Evolutionary conservation across 2,113 vertebrate genomes (phyloP).

Genomic region (Myiozetetes cayanensis): DNA sequence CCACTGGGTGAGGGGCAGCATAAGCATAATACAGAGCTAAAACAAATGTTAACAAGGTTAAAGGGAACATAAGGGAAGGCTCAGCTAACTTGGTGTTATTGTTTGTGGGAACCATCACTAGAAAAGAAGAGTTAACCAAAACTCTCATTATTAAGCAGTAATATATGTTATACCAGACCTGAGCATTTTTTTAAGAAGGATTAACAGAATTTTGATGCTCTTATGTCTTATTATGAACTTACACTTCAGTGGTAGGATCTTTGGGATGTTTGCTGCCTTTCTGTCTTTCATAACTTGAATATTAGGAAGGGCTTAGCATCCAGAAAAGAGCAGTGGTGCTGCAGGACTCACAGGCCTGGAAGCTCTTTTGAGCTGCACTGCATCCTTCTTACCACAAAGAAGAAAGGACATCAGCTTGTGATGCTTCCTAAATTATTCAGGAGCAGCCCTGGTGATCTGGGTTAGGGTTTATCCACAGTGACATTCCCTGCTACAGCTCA

Average conservation of each 20-base stretch:
- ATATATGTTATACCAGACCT: neutral
- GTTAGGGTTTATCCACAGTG: neutral
- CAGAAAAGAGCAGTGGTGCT: neutral
- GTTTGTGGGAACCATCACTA: neutral
- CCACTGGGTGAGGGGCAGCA: neutral
- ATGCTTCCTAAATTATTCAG: neutral
- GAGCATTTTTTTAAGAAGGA: neutral
- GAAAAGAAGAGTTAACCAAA: neutral
- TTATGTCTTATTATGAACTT: neutral
- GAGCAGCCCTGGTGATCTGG: neutral
- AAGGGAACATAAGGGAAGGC: neutral
- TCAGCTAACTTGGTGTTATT: neutral
- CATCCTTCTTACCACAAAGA: neutral
- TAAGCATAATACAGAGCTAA: neutral
- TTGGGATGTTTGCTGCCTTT: neutral
- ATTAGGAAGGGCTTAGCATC: neutral
- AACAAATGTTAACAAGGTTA: neutral
- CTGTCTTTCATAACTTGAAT: neutral
- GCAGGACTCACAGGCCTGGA: neutral
- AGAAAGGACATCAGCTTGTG: neutral
- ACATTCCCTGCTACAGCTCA: neutral
- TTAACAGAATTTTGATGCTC: neutral
- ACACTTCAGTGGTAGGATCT: neutral
- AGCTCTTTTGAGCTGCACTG: neutral
- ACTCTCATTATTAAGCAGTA: neutral